phyloP scores from a whole-genome alignment of 1,140 invertebrate species.

The Danaus plexippus region DNA sequence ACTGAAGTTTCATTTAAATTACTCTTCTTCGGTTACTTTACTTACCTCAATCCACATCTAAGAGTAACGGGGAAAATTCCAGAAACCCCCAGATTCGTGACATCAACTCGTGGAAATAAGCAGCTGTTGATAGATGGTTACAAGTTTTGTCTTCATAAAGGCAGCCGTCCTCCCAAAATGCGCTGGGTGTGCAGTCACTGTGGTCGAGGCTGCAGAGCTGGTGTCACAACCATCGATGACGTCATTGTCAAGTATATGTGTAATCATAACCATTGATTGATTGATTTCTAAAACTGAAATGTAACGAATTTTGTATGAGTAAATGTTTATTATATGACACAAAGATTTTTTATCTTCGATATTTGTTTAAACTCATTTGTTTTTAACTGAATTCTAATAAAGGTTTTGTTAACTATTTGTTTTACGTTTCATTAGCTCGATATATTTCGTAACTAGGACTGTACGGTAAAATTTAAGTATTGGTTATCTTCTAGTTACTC shows the following conservation, averaged over 20 bases:
- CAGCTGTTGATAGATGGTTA: conserved; percentile 10
- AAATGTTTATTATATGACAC: not conserved
- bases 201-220: conserved; percentile 7
- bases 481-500: conserved; percentile 17
- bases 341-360: too few relatives aligned
- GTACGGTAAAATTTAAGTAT: too few relatives aligned
- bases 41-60: not conserved
- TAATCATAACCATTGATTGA: conserved; percentile 16
- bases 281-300: not conserved
- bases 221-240: conserved; percentile 10
- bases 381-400: too few relatives aligned
- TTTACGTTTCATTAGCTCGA: too few relatives aligned
- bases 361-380: too few relatives aligned
- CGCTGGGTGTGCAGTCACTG: conserved; percentile 10
- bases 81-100: conserved; percentile 7
- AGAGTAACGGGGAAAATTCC: too few relatives aligned
- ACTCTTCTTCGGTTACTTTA: not conserved
- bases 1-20: too few relatives aligned
- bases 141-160: conserved; percentile 9
- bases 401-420: too few relatives aligned
- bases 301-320: not conserved
- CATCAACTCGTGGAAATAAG: conserved; percentile 8
- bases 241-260: conserved; percentile 12
- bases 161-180: conserved; percentile 4
- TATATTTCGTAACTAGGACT: too few relatives aligned